Evolutionary conservation across 2,797 vertebrate genomes (phyloP), one percentile per base, ranked within the genome.

Genomic region (Ispidina lecontei): DNA sequence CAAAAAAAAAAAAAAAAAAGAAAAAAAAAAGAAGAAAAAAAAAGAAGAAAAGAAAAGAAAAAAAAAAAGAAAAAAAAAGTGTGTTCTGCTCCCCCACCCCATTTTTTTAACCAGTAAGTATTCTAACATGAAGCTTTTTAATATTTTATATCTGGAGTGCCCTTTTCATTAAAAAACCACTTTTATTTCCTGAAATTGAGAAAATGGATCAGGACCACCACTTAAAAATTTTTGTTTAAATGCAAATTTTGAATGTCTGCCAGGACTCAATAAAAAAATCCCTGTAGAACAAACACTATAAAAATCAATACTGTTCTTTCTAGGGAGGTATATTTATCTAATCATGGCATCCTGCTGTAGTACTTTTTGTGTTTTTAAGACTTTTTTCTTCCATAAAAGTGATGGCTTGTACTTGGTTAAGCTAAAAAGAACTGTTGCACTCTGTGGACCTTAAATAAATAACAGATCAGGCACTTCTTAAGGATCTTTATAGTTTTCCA

Each of bases 151-250:
- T 75, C 56, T 85, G 94, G 74, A 94, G 79, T 96, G 83, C 52
- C 90, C 94, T 96, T 96, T 97, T 96, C 89, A 97, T 90, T 94
- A 95, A 92, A 74, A 86, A 76, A 60, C 87, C 26, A 41, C 78
- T 94, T 90, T 89, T 91, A 93, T 82, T 90, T 92, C 59, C 82
- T 92, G 89, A 91, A 84, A 90, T 80, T 83, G 84, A 95, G 89
- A 79, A 96, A 95, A 91, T 43, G 73, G 68, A 96, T 93, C 60
- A 71, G 44, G 76, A 81, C 75, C 80, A 90, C 93, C 89, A 79
- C 56, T 91, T 26, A 49, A 92, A 95, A 91, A 95, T 84, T 49
- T 92, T 39, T 92, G 56, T 87, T 97, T 94, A 93, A 94, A 93
- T 95, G 89, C 69, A 93, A 75, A 96, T 93, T 94, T 93, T 95